Conservation (phyloP, 2,797 vertebrate species). For the Alcedo atthis region DNA sequence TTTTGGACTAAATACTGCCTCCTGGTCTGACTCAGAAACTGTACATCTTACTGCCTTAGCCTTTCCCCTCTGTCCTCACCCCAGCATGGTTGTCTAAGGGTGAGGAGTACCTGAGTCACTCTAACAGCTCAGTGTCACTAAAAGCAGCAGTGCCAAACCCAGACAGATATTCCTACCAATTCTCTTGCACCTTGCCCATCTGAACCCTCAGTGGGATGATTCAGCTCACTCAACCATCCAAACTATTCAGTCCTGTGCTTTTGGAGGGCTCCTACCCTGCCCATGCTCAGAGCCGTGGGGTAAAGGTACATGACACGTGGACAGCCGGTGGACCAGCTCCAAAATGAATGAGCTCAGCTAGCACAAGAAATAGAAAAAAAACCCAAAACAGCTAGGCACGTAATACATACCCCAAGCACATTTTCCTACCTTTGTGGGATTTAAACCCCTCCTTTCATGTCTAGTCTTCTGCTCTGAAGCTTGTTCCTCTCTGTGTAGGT, state of each 20-base stretch:
- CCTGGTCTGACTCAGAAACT: not conserved
- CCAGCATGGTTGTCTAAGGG: not conserved
- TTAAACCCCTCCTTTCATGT: not conserved
- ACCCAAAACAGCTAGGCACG: not conserved
- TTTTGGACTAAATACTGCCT: not conserved
- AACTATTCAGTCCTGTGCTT: not conserved
- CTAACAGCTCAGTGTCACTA: not conserved
- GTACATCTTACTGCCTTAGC: not conserved
- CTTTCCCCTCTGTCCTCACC: not conserved
- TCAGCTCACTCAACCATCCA: not conserved
- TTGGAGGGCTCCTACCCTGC: not conserved
- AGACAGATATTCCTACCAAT: not conserved
- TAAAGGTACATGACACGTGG: not conserved
- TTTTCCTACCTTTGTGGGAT: not conserved
- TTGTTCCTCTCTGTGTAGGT: not conserved
- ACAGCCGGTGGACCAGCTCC: not conserved
- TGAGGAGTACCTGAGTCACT: not conserved
- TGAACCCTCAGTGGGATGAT: not conserved
- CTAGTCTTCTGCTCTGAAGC: not conserved
- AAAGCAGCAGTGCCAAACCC: rapidly evolving
- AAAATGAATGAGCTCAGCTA: not conserved
- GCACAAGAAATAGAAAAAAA: not conserved
- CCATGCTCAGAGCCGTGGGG: not conserved
- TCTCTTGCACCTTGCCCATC: not conserved
- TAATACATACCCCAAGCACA: not conserved